Evolutionary conservation across 2,797 vertebrate species (phyloP), one percentile per base, ranked within the genome.

Genomic region (Paratrypauchen microcephalus): DNA sequence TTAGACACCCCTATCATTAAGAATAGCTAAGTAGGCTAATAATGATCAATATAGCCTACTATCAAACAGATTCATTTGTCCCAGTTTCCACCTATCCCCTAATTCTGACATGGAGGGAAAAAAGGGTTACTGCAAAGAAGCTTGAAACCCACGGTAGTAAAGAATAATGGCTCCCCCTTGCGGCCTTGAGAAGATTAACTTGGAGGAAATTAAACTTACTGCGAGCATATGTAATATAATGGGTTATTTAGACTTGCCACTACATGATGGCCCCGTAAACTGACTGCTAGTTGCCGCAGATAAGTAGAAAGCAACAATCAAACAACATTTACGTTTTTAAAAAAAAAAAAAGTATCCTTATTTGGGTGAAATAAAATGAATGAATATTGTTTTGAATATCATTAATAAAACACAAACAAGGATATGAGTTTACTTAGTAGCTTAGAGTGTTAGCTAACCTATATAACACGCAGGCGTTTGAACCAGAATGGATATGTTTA

Each of bases 111-210:
- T 4, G 4, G 13, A 1, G 13, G 4, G 16, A 45, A 45, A 45
- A 13, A 4, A 5, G 15, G 41, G 41, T 3, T 4, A 16, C 12
- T 15, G 12, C 3, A 15, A 45, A 41, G 11, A 50, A 52, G 2
- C 6, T 52, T 24, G 23, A 55, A 2, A 56, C 24, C 11, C 1
- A 9, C 2, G 0, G 19, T 18, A 1, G 6, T 9, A 80, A 72
- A 45, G 69, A 69, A 47, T 75, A 48, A 72, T 87, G 80, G 69
- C 83, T 87, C 87, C 80, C 85, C 86, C 90, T 83, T 52, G 64
- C 80, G 88, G 66, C 64, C 0, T 2, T 24, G 41, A 50, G 5
- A 57, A 32, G 28, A 32, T 9, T 60, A 3, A 30, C 30, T 60
- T 3, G 11, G 6, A 32, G 8, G 18, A n/a, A 36, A 9, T 45